phyloP scores from a whole-genome alignment of 2,113 vertebrate species.

The Microtus pennsylvanicus region DNA sequence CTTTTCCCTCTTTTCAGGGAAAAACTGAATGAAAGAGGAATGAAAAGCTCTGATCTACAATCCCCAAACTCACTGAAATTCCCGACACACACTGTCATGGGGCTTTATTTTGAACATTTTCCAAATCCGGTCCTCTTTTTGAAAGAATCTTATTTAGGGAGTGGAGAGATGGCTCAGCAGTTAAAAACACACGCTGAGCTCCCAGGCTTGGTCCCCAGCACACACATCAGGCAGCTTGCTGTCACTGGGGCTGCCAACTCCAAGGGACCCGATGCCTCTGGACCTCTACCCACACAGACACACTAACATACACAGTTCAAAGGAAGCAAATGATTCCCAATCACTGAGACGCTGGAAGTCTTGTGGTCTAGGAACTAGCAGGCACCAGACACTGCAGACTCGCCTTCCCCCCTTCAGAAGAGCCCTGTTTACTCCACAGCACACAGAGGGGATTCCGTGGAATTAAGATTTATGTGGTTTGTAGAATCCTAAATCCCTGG shows the following conservation, averaged over 20 bases:
- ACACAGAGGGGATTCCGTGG: not conserved
- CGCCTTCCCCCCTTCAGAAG: not conserved
- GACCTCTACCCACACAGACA: not conserved
- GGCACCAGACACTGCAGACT: not conserved
- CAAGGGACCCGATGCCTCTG: not conserved
- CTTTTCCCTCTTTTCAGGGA: slow-evolving; percentile 22
- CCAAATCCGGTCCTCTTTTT: not conserved
- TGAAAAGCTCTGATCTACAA: slow-evolving; percentile 10
- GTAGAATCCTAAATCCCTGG: slow-evolving; percentile 24
- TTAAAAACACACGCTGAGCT: not conserved
- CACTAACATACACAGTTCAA: not conserved
- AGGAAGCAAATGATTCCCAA: not conserved
- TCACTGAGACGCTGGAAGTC: not conserved
- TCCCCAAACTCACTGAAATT: slow-evolving; percentile 3
- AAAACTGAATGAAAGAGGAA: slow-evolving; percentile 30
- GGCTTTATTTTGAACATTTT: slow-evolving; percentile 27
- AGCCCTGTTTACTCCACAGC: not conserved
- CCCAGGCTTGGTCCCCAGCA: not conserved
- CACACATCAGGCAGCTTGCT: no score
- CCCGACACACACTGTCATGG: not conserved
- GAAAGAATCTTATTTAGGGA: not conserved
- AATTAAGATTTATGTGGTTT: slow-evolving; percentile 57
- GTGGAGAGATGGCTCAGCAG: not conserved
- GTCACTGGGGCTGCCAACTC: no score
- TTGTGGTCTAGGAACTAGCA: not conserved